Base-by-base conservation (phyloP, 2,888 invertebrate genomes). In the Ashinkailepas kermadecensis region DNA sequence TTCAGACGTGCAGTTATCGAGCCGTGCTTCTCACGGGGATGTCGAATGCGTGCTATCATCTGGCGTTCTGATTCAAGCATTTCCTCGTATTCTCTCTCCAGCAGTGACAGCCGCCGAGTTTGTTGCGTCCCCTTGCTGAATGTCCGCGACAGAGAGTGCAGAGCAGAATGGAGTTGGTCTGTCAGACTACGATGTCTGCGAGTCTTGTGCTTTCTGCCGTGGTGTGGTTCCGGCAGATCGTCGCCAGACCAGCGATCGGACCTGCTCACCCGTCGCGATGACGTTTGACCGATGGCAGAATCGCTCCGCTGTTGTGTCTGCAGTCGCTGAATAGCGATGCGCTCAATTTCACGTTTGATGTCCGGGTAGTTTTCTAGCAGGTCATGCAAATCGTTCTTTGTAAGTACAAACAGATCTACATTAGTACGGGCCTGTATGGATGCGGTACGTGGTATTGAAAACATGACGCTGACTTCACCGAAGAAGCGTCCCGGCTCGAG, bases 401-500 rank as follows among this genome's bases (percentile, higher is more conserved):
- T 74, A 54, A 74, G 74, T 12, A 74, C 56, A 11, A 74, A 74
- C 10, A 74, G 74, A 56, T 74, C 74, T 15, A 56, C 56, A 18
- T 74, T 74, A 1, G 74, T 74, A 8, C 18, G 74, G 15, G 74
- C 74, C 39, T 18, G 54, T 12, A 74, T 56, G 0, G 74, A 56
- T 21, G 21, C 74, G 3, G 74, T 74, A 21, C 74, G 74, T 9
- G 74, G 74, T 11, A 74, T 74, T 9, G 74, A 54, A 15, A 56
- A 74, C 74, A 74, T 74, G 21, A 74, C 74, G 21, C 74, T 74
- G 10, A 56, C 74, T 18, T 74, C 74, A 13, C 74, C 74, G n/a
- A 74, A 74, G 56, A 74, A 74, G 9, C 74, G 74, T 7, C 74
- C 74, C 13, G 74, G 74, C 7, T 56, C 74, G 2, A 74, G 56